Conservation (phyloP, 2,888 invertebrate genomes). For the Plagiodera versicolora region DNA sequence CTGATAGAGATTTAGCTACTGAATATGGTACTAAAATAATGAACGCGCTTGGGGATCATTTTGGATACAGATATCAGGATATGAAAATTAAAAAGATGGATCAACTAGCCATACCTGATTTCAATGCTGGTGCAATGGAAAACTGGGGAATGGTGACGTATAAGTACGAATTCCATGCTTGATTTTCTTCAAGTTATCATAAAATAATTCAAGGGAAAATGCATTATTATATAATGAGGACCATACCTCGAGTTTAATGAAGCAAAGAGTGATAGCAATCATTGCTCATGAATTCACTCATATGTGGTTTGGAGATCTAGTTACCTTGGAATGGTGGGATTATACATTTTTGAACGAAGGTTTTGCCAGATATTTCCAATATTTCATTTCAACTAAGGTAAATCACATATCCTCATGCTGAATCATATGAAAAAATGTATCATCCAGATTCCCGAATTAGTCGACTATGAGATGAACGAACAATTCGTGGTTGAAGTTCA, state of each 20-base stretch:
- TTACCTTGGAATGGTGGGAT: slow-evolving; percentile 76
- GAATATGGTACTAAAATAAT: slow-evolving; percentile 32
- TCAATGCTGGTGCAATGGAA: slow-evolving; percentile 85
- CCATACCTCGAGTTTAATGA: slow-evolving; percentile 31
- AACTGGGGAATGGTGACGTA: slow-evolving; percentile 68
- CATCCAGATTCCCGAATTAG: slow-evolving; percentile 11
- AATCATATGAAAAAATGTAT: neutral
- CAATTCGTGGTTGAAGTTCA: slow-evolving; percentile 73
- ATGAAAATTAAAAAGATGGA: slow-evolving; percentile 69
- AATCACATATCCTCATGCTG: slow-evolving; percentile 49
- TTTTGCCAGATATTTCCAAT: slow-evolving; percentile 75
- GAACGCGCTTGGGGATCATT: slow-evolving; percentile 22
- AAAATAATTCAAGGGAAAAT: slow-evolving; percentile 58
- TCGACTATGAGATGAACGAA: slow-evolving; percentile 58
- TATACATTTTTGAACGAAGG: slow-evolving; percentile 76
- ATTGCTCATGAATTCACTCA: slow-evolving; percentile 79
- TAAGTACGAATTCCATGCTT: slow-evolving; percentile 50
- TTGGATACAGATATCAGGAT: slow-evolving; percentile 23
- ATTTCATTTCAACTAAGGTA: slow-evolving; percentile 53
- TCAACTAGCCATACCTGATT: slow-evolving; percentile 81
- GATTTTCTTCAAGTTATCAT: neutral
- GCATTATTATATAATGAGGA: slow-evolving; percentile 57
- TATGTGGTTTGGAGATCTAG: slow-evolving; percentile 80
- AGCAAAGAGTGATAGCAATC: slow-evolving; percentile 65
- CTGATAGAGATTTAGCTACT: slow-evolving; percentile 29